These are phyloP conservation scores for Cephus spinipes DNA, from an alignment of 2,888 invertebrate species.

Conservation along the genomic window DNA sequence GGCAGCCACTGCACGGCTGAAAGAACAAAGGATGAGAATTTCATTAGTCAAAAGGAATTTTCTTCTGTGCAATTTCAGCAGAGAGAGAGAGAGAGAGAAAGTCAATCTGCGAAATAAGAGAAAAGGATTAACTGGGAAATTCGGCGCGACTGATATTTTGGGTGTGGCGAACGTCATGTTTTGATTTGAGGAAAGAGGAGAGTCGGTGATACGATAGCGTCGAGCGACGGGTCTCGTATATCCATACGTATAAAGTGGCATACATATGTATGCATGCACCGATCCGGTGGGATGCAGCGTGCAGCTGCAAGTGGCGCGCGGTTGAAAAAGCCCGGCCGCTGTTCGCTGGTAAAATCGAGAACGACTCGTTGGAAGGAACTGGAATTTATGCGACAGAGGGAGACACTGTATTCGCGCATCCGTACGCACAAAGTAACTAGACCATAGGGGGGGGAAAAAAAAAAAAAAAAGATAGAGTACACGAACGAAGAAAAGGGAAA, in stretches of 20 bases:
- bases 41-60: neutral
- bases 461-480: neutral
- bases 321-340: neutral
- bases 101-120: neutral
- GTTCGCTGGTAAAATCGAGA: neutral
- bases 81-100: too few relatives aligned
- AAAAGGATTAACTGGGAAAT: neutral
- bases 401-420: neutral
- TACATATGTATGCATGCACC: neutral
- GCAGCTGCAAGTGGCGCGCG: neutral
- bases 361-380: neutral
- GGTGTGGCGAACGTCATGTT: neutral
- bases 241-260: neutral
- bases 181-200: neutral
- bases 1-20: neutral
- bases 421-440: neutral
- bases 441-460: neutral
- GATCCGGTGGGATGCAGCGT: neutral
- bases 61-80: neutral
- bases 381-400: neutral
- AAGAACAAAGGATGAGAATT: neutral
- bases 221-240: neutral
- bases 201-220: neutral
- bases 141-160: neutral
- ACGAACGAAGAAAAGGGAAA: neutral